Evolutionary conservation across 2,797 vertebrate genomes (phyloP).

Genomic region (Pristis pectinata): DNA sequence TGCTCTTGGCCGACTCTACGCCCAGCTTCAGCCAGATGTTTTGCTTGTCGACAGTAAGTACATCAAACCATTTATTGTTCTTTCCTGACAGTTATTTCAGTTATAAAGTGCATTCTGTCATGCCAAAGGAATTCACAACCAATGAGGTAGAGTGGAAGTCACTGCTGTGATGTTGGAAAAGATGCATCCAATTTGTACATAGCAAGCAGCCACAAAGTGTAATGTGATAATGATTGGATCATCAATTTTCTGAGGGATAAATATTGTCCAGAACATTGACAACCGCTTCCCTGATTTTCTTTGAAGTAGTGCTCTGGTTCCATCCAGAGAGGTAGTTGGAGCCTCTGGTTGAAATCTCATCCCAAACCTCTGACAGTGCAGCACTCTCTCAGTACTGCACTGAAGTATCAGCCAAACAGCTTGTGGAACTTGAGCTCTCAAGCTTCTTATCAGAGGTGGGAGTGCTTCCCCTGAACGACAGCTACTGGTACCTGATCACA

Average conservation of each 20-base stretch:
- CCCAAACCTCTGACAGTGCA: no score
- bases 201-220: neutral
- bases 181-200: neutral
- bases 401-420: no score
- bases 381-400: no score
- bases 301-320: neutral
- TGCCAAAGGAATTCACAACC: neutral
- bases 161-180: neutral
- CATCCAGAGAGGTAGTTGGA: neutral
- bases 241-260: neutral
- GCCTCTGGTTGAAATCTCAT: no score
- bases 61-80: constrained; percentile 31
- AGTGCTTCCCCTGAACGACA: no score
- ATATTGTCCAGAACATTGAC: neutral
- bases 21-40: constrained; percentile 73
- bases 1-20: constrained; percentile 80
- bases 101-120: neutral
- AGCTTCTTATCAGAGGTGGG: no score
- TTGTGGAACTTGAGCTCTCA: no score
- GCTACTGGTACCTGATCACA: no score
- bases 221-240: neutral
- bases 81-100: neutral
- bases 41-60: constrained; percentile 90
- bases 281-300: neutral
- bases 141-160: neutral